phyloP scores from a whole-genome alignment of 2,888 invertebrate species.

The Drosophila atroscutellata region DNA sequence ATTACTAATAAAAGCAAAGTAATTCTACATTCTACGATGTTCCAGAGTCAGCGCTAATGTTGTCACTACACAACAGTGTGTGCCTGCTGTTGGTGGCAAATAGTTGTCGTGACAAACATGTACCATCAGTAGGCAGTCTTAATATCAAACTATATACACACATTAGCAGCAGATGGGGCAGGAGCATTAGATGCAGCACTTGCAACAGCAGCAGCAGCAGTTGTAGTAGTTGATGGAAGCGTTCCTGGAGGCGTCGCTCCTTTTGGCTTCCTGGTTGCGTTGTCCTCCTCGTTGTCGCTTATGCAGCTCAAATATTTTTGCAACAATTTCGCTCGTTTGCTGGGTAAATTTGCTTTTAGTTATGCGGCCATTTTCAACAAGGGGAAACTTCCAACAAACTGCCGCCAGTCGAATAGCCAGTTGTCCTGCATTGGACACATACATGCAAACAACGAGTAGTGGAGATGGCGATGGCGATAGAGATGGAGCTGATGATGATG shows the following conservation, averaged over 20 bases:
- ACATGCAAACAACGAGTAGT: not conserved
- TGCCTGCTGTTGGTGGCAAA: not conserved
- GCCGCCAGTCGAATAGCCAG: slow-evolving; percentile 39
- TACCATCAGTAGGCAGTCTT: slow-evolving; percentile 72
- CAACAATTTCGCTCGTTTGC: slow-evolving; percentile 75
- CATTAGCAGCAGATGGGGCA: not conserved
- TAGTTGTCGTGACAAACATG: slow-evolving; percentile 70
- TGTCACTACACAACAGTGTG: too few relatives aligned
- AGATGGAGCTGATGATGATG: not conserved
- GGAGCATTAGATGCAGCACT: not conserved
- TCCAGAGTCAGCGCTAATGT: not conserved
- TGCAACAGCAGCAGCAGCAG: slow-evolving; percentile 2
- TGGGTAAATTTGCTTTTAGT: slow-evolving; percentile 73
- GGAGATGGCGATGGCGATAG: not conserved
- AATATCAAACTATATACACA: slow-evolving; percentile 62
- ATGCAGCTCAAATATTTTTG: slow-evolving; percentile 75
- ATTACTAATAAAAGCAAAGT: too few relatives aligned
- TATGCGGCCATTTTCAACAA: slow-evolving; percentile 70
- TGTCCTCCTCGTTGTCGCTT: slow-evolving; percentile 39
- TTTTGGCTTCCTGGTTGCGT: slow-evolving; percentile 13
- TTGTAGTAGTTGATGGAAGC: not conserved
- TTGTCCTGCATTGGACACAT: slow-evolving; percentile 16
- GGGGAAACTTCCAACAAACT: slow-evolving; percentile 29
- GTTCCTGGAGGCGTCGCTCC: not conserved
- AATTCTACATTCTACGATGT: not conserved